phyloP scores from a whole-genome alignment of 2,113 vertebrate genomes.

The Melanerpes aurifrons region DNA sequence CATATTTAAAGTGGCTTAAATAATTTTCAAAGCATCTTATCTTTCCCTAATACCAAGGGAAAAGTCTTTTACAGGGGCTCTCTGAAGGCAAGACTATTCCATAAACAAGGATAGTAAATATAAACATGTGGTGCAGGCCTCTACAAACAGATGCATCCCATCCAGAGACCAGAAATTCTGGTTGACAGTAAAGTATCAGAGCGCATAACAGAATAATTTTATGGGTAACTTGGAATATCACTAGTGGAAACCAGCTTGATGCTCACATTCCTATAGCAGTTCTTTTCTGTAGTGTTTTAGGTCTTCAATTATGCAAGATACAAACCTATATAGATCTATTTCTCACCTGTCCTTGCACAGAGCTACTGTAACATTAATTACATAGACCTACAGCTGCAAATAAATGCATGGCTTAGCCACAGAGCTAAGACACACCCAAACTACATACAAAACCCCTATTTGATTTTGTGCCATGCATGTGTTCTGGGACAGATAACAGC shows the following conservation, averaged over 20 bases:
- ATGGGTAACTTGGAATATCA: background rate
- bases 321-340: background rate
- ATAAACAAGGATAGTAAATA: background rate
- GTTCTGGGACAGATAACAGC: background rate
- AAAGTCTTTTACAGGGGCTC: background rate
- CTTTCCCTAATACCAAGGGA: background rate
- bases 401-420: background rate
- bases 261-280: background rate
- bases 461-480: too few relatives aligned
- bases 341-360: background rate
- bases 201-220: background rate
- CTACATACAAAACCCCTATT: background rate
- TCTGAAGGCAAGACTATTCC: background rate
- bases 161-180: background rate
- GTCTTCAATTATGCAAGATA: background rate
- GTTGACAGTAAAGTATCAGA: background rate
- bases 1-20: background rate
- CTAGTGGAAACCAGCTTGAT: background rate
- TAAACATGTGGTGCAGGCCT: background rate
- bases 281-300: background rate
- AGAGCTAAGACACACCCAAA: background rate
- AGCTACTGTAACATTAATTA: background rate
- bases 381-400: background rate
- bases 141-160: background rate
- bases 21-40: background rate